These are phyloP conservation scores for Oryzias curvinotus DNA, from an alignment of 2,113 vertebrate species.

Conservation along the genomic window DNA sequence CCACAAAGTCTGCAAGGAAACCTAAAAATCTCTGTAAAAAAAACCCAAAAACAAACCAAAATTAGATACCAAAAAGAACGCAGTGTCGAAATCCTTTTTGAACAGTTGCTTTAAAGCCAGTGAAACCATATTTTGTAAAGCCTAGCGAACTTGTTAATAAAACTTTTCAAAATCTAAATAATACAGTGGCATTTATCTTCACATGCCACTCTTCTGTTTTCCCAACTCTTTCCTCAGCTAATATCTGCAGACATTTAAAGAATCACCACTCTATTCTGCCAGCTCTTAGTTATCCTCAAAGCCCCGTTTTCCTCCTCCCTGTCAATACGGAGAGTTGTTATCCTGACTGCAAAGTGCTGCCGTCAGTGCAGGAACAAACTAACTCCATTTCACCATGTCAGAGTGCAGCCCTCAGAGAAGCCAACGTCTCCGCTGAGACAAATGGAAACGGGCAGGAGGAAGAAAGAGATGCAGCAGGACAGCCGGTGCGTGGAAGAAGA, in stretches of 20 bases:
- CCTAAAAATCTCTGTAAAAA: too few relatives aligned
- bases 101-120: too few relatives aligned
- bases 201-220: background rate
- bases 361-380: slow-evolving; percentile 59
- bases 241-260: slow-evolving; percentile 15
- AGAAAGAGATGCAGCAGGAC: slow-evolving; percentile 42
- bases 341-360: slow-evolving; percentile 54
- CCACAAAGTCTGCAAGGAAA: too few relatives aligned
- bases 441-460: slow-evolving; percentile 58
- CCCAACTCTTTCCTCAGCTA: slow-evolving; percentile 6
- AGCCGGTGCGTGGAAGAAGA: slow-evolving; percentile 13
- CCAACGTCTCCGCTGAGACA: slow-evolving; percentile 64
- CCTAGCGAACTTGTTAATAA: background rate
- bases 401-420: slow-evolving; percentile 64
- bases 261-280: slow-evolving; percentile 17
- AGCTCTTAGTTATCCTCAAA: slow-evolving; percentile 39
- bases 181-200: background rate
- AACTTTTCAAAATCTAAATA: background rate
- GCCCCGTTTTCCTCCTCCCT: slow-evolving; percentile 36
- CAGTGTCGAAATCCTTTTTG: too few relatives aligned
- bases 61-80: too few relatives aligned
- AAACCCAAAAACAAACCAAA: too few relatives aligned
- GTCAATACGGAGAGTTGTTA: slow-evolving; percentile 57
- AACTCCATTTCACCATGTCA: slow-evolving; percentile 64
- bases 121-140: too few relatives aligned